These are phyloP conservation scores for Drosophila sp. DNA, from an alignment of 1,140 invertebrate species.

Conservation along the genomic window DNA sequence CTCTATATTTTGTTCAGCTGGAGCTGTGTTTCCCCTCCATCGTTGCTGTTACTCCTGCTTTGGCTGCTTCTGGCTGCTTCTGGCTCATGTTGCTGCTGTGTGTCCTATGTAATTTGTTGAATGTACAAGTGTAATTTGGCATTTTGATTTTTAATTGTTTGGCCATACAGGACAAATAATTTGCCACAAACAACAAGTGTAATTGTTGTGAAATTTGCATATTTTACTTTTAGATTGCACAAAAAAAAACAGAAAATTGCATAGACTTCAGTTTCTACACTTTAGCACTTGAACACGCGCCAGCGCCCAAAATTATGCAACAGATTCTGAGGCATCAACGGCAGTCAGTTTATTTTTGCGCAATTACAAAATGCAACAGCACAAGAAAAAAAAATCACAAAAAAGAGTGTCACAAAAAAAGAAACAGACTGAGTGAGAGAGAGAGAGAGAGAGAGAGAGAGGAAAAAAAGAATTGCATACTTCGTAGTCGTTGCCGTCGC, in stretches of 20 bases:
- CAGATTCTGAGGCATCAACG: constrained; percentile 56
- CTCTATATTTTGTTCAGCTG: constrained; percentile 57
- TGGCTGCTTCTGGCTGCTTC: too few species aligned
- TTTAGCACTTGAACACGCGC: constrained; percentile 79
- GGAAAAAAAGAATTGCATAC: constrained; percentile 32
- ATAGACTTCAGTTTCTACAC: constrained; percentile 32
- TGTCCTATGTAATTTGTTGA: constrained; percentile 69
- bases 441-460: neutral
- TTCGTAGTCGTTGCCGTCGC: constrained; percentile 47
- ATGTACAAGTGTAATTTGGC: constrained; percentile 80
- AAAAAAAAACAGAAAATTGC: constrained; percentile 1
- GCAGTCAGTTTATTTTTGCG: constrained; percentile 72
- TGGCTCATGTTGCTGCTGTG: constrained; percentile 23
- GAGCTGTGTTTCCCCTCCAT: constrained; percentile 22
- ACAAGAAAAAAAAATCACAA: constrained; percentile 21
- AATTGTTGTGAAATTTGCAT: constrained; percentile 73
- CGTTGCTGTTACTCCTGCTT: neutral
- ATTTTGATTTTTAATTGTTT: constrained; percentile 81
- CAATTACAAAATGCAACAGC: constrained; percentile 69
- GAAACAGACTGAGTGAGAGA: neutral
- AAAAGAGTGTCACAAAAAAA: constrained; percentile 24
- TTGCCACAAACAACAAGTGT: constrained; percentile 53
- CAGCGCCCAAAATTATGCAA: constrained; percentile 73
- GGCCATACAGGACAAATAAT: constrained; percentile 71
- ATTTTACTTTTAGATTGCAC: constrained; percentile 57